These are phyloP conservation scores for Thripadectes ignobilis DNA, from an alignment of 2,797 vertebrate genomes.

Conservation along the genomic window DNA sequence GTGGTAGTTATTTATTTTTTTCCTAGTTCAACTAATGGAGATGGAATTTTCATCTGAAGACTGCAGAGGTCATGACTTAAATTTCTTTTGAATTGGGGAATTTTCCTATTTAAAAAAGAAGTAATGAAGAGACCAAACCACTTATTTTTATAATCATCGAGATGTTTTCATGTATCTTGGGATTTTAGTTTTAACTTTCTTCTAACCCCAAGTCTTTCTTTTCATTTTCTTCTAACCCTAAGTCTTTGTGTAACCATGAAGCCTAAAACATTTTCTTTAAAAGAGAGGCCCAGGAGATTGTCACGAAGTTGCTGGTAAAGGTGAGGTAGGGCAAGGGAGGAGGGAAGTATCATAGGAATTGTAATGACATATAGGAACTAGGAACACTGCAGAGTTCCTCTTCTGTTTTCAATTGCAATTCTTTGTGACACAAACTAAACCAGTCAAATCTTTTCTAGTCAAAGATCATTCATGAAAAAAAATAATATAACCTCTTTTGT, in stretches of 20 bases:
- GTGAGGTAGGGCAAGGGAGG: not conserved
- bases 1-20: fast-evolving
- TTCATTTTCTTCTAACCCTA: not conserved
- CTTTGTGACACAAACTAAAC: not conserved
- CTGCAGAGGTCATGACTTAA: not conserved
- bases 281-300: not conserved
- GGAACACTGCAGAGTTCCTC: not conserved
- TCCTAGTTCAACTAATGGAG: not conserved
- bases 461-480: not conserved
- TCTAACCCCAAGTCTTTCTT: not conserved
- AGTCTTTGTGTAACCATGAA: not conserved
- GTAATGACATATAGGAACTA: not conserved
- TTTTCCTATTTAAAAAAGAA: not conserved
- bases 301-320: not conserved
- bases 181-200: not conserved
- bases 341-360: not conserved
- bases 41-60: not conserved
- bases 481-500: not conserved
- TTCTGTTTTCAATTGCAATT: not conserved
- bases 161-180: not conserved
- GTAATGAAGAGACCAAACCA: not conserved
- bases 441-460: not conserved
- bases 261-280: not conserved
- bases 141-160: not conserved
- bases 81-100: not conserved